phyloP scores from a whole-genome alignment of 2,797 vertebrate genomes.

The Champsocephalus esox region DNA sequence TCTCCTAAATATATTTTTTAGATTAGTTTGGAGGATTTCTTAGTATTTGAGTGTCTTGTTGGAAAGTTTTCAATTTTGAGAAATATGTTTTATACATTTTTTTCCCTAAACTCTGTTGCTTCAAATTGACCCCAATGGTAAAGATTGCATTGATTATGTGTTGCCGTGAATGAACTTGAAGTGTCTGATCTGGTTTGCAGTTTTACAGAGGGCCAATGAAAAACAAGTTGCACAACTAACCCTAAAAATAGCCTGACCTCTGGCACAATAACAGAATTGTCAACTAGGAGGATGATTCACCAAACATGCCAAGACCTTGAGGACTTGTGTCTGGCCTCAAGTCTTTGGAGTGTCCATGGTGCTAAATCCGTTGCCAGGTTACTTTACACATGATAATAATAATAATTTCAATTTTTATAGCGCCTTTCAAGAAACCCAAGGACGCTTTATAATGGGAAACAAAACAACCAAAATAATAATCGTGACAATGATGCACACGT shows the following conservation, averaged over 20 bases:
- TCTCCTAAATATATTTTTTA: neutral
- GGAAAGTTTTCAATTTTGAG: neutral
- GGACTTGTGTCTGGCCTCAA: slow-evolving; percentile 4
- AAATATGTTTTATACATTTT: neutral
- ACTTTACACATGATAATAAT: neutral
- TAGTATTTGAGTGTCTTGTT: neutral
- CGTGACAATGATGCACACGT: too few species aligned
- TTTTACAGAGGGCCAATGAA: slow-evolving; percentile 1
- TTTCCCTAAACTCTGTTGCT: neutral
- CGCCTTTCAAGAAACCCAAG: too few species aligned
- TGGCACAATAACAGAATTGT: slow-evolving; percentile 25
- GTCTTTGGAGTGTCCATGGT: slow-evolving; percentile 20
- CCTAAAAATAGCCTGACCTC: slow-evolving; percentile 30
- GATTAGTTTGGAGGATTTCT: neutral
- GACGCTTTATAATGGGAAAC: too few species aligned
- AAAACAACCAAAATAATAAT: too few species aligned
- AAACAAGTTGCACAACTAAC: slow-evolving; percentile 33
- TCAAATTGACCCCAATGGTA: neutral
- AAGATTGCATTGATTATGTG: neutral
- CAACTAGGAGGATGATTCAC: slow-evolving; percentile 17
- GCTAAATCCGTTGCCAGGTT: slow-evolving; percentile 1
- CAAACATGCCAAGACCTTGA: slow-evolving; percentile 17
- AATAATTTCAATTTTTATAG: too few species aligned
- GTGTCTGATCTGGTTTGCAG: neutral
- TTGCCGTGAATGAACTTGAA: neutral